Percentiles rank a stretch among this genome's conserved stretches.
Conservation (phyloP, 2,113 vertebrate genomes). For the Prunella himalayana region DNA sequence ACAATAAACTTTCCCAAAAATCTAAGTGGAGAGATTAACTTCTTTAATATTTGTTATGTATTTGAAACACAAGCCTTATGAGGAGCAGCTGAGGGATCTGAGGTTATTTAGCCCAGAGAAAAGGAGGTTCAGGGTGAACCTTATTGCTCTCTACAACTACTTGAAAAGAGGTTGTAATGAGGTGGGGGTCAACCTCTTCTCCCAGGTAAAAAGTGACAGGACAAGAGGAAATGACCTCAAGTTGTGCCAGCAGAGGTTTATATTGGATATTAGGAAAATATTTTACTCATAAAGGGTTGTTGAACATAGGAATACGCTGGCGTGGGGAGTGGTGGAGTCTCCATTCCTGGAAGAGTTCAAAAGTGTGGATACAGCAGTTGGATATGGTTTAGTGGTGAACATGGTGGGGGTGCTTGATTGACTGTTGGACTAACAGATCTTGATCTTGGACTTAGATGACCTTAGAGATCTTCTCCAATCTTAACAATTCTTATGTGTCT, state of each 20-base stretch:
- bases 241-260: background rate
- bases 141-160: background rate
- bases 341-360: background rate
- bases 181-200: background rate
- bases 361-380: background rate
- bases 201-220: background rate
- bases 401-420: background rate
- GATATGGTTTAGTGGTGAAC: background rate
- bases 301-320: background rate
- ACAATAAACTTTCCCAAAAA: background rate
- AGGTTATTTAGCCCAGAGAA: background rate
- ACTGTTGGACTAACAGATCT: background rate
- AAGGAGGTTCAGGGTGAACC: background rate
- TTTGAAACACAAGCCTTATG: background rate
- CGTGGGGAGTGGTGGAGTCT: no score
- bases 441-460: background rate
- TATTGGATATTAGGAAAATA: background rate
- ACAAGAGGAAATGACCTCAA: background rate
- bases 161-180: background rate
- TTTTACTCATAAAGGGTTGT: background rate
- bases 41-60: background rate
- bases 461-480: background rate
- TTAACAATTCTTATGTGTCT: background rate
- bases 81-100: background rate
- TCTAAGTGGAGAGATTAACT: background rate